Evolutionary conservation across 2,113 vertebrate genomes (phyloP), one percentile per base, ranked within the genome.

Genomic region (Neolamprologus toae): DNA sequence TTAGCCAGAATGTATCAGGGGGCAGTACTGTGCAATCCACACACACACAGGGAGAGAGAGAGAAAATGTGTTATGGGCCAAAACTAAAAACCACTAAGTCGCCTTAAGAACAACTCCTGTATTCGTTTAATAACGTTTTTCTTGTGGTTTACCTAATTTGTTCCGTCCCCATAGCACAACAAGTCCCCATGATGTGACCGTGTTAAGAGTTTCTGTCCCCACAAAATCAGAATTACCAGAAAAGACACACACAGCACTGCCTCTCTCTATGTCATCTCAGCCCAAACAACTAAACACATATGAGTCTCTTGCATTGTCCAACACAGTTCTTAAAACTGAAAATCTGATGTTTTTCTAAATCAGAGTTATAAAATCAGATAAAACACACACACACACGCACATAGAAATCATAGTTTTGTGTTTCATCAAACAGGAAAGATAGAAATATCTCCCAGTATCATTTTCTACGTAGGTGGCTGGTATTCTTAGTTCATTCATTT

Each of bases 391-490:
- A 59, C 54, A 13, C 54, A 57, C 23, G 0, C 55, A 28, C 23
- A 66, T 5, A 37, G 3, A 26, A 88, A 84, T 83, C 6, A 42
- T 11, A 66, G 16, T 40, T 79, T 90, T 83, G 16, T 73, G 61
- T 87, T 31, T 87, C 11, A 51, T 86, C 84, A 73, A 82, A 86
- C 57, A 89, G 83, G 76, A 90, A 89, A 88, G 66, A 66, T 83
- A 91, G 86, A 94, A 93, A 93, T 92, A 89, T 92, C 76, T 85
- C 9, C 88, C 79, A 82, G 80, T 89, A 90, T 91, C 49, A 90
- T 92, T 95, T 95, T 97, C 96, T 85, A 93, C 47, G 94, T 96
- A 96, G 96, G 95, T 96, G 96, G 95, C 88, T 95, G 83, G 57
- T 95, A 95, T 94, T 95, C 87, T 92, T 92, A 94, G 88, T 88